A percentile compares a stretch with the other conserved stretches of the same genome.
Evolutionary conservation across 1,140 invertebrate genomes (phyloP).

Genomic region (Tribolium castaneum): DNA sequence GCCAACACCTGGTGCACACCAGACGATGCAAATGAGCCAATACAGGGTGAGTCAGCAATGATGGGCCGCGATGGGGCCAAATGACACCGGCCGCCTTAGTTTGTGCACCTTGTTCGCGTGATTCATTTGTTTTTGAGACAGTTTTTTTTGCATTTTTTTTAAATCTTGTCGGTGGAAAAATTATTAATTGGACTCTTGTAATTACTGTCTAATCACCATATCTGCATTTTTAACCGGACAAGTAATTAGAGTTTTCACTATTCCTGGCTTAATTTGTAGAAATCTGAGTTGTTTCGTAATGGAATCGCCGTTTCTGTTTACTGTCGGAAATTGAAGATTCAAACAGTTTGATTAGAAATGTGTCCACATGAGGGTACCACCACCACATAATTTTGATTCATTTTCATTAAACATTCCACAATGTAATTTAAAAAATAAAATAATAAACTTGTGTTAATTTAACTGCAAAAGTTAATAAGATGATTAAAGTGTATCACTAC

Average conservation of each 20-base stretch:
- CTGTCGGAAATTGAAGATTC: neutral
- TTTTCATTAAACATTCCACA: too few relatives aligned
- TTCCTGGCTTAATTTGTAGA: neutral
- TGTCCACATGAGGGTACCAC: neutral
- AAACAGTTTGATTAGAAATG: neutral
- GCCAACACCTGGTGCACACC: neutral
- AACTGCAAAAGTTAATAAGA: neutral
- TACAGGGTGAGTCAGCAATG: slow-evolving; percentile 1
- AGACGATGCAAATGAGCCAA: neutral
- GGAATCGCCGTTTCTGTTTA: neutral
- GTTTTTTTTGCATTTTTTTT: too few relatives aligned
- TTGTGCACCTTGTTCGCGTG: neutral
- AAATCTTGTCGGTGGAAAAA: too few relatives aligned
- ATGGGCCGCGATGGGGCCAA: too few relatives aligned
- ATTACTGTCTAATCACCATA: neutral
- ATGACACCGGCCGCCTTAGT: neutral
- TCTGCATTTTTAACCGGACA: neutral
- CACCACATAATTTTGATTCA: neutral
- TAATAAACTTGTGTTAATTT: neutral
- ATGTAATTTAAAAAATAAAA: neutral
- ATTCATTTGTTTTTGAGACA: neutral
- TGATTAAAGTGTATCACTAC: too few relatives aligned
- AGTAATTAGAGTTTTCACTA: neutral
- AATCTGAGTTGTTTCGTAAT: neutral
- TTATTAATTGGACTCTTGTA: neutral